phyloP scores from a whole-genome alignment of 2,797 vertebrate genomes.

The Pterois miles region DNA sequence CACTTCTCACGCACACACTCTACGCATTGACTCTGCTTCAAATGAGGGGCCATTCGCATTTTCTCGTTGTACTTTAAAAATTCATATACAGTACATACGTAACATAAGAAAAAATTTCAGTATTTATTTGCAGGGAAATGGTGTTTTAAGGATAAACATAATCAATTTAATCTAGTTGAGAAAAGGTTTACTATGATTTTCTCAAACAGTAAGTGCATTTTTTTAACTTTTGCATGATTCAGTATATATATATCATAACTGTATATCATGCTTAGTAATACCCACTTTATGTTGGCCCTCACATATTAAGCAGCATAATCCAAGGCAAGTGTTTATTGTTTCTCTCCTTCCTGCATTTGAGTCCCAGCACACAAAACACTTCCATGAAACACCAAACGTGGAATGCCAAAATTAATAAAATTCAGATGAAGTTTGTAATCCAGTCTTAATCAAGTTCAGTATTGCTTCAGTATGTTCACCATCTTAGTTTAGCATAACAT shows the following conservation, averaged over 20 bases:
- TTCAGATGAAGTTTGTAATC: neutral
- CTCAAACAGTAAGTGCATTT: neutral
- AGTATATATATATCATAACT: neutral
- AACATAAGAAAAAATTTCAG: neutral
- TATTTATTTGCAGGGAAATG: neutral
- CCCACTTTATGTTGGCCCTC: conserved; percentile 3
- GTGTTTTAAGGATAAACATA: neutral
- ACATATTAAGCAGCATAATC: neutral
- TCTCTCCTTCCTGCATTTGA: conserved; percentile 2
- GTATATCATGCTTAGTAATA: neutral
- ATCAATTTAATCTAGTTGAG: neutral
- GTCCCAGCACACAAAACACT: conserved; percentile 3
- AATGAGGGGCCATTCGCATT: too few species aligned
- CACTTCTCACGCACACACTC: too few species aligned
- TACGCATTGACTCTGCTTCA: too few species aligned
- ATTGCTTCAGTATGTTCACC: neutral
- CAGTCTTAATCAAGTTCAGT: neutral
- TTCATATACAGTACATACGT: neutral
- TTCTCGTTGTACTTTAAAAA: too few species aligned
- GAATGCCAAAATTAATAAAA: conserved; percentile 20
- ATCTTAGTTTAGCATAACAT: neutral
- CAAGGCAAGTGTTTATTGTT: too few species aligned
- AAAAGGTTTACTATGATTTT: neutral
- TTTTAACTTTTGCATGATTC: neutral
- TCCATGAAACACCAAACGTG: neutral